phyloP scores from a whole-genome alignment of 2,113 vertebrate species.

The Thamnaconus septentrionalis region DNA sequence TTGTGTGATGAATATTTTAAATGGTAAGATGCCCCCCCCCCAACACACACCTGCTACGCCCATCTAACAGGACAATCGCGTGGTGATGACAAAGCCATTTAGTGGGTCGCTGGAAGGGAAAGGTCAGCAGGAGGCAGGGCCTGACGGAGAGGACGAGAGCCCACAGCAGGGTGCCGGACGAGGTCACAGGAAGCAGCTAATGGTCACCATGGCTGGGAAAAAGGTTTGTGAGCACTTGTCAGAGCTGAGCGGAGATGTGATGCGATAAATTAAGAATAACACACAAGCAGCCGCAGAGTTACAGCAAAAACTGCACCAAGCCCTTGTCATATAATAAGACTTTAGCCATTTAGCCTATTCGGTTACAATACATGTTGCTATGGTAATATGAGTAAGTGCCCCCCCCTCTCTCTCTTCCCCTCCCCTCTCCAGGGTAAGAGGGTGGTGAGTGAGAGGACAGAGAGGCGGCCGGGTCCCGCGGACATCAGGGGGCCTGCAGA shows the following conservation, averaged over 20 bases:
- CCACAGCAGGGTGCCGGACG: conserved; percentile 73
- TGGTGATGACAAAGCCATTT: conserved; percentile 82
- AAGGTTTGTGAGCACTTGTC: conserved; percentile 77
- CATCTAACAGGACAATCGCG: conserved; percentile 82
- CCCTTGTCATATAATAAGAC: neutral
- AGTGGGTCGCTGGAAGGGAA: conserved; percentile 48
- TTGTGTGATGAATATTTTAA: too few relatives aligned
- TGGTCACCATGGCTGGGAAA: conserved; percentile 89
- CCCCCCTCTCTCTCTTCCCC: too few relatives aligned
- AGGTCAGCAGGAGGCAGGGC: conserved; percentile 60
- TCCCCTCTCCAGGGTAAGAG: conserved; percentile 80
- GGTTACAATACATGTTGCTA: neutral
- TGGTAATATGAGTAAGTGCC: neutral
- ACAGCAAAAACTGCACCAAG: neutral
- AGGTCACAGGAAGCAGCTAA: conserved; percentile 88
- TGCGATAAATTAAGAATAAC: neutral
- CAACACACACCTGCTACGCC: neutral
- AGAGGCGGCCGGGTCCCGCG: conserved; percentile 56
- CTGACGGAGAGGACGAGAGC: conserved; percentile 63
- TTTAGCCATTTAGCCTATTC: neutral
- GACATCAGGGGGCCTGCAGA: conserved; percentile 62
- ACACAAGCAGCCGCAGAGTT: neutral
- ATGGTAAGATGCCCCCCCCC: too few relatives aligned
- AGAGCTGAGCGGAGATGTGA: neutral
- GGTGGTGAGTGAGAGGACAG: conserved; percentile 83